Evolutionary conservation across 2,113 vertebrate species (phyloP).

Genomic region (Megaceryle maxima): DNA sequence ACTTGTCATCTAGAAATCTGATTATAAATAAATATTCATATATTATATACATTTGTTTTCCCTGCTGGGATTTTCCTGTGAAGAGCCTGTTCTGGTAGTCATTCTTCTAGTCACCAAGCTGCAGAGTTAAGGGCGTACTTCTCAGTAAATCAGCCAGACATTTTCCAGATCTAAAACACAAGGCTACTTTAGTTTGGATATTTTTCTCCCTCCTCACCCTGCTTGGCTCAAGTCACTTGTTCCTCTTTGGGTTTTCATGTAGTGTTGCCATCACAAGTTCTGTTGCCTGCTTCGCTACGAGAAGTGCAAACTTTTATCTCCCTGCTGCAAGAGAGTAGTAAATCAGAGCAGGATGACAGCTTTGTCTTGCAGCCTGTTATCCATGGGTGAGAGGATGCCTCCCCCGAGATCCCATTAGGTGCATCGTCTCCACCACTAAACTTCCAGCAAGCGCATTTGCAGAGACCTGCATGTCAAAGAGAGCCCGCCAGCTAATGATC

Average conservation of each 20-base stretch:
- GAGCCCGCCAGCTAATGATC: conserved; percentile 12
- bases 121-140: background rate
- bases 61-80: background rate
- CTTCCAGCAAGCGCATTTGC: background rate
- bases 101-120: background rate
- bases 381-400: conserved; percentile 21
- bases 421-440: conserved; percentile 27
- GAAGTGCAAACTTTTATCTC: conserved; percentile 32
- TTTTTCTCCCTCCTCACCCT: background rate
- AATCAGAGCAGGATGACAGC: conserved; percentile 41
- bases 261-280: background rate
- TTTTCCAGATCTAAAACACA: background rate
- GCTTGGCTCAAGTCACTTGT: background rate
- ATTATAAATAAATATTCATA: background rate
- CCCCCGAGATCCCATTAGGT: conserved; percentile 63
- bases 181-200: background rate
- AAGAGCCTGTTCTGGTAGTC: background rate
- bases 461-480: conserved; percentile 26
- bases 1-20: background rate
- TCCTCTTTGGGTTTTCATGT: background rate
- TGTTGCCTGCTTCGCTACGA: background rate
- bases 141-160: background rate
- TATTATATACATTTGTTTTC: background rate
- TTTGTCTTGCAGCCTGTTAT: conserved; percentile 38
- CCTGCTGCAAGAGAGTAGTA: conserved; percentile 7